phyloP scores from a whole-genome alignment of 2,113 vertebrate species.

The Xiphorhynchus elegans region DNA sequence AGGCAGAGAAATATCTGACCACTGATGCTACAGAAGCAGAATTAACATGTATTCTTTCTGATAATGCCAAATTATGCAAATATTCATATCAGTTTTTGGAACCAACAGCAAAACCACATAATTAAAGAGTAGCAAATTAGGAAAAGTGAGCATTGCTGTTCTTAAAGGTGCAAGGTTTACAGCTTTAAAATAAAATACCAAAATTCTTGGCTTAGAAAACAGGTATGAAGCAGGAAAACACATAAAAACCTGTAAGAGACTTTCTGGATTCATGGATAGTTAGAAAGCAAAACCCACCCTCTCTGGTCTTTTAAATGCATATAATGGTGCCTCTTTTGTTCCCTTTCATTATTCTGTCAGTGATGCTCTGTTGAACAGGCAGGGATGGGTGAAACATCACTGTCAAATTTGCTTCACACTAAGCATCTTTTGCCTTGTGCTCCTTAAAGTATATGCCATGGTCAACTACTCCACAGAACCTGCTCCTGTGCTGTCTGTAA shows the following conservation, averaged over 20 bases:
- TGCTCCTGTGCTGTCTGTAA: not conserved
- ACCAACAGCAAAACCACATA: not conserved
- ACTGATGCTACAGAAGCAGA: not conserved
- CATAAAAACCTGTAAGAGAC: not conserved
- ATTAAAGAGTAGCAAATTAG: not conserved
- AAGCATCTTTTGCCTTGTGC: not conserved
- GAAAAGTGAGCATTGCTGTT: not conserved
- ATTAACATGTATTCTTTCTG: not conserved
- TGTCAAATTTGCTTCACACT: not conserved
- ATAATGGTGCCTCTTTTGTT: not conserved
- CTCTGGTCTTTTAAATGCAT: not conserved
- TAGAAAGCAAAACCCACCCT: not conserved
- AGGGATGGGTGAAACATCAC: not conserved
- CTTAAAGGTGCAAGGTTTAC: not conserved
- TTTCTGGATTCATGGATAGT: not conserved
- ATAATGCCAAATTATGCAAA: not conserved
- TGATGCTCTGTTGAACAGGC: not conserved
- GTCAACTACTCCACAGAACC: not conserved
- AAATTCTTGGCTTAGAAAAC: not conserved
- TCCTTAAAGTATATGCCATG: not conserved
- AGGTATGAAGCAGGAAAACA: not conserved
- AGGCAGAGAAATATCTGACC: not conserved
- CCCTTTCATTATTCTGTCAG: not conserved
- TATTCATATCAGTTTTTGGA: not conserved
- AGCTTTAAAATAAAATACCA: not conserved